Percentiles rank a stretch among this genome's conserved stretches.
These are phyloP conservation scores for Protosalanx chinensis DNA, from an alignment of 2,797 vertebrate genomes.

Conservation along the genomic window DNA sequence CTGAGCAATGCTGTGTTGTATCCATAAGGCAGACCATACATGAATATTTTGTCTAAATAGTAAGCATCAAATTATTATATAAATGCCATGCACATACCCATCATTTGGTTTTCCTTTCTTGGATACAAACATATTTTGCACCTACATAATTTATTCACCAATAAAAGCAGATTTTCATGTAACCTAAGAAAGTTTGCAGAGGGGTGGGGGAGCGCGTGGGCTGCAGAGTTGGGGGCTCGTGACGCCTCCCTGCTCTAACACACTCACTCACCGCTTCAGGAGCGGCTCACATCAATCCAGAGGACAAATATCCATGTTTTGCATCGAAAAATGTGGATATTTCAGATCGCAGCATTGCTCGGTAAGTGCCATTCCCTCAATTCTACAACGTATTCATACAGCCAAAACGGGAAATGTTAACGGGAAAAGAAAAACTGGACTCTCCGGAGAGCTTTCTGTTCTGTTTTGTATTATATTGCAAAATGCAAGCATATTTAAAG, in stretches of 20 bases:
- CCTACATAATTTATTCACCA: no score
- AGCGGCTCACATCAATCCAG: constrained; percentile 14
- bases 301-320: constrained; percentile 20
- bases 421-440: background rate
- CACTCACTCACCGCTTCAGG: constrained; percentile 8
- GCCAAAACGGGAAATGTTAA: constrained; percentile 7
- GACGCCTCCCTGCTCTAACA: constrained; percentile 33
- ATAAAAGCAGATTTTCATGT: no score
- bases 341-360: constrained; percentile 51
- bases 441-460: constrained; percentile 6
- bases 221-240: constrained; percentile 3
- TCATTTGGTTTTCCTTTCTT: no score
- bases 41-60: background rate
- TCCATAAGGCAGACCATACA: background rate
- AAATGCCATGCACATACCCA: no score
- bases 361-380: constrained; percentile 60
- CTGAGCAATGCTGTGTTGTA: background rate
- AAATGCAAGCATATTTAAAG: background rate
- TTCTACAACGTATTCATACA: background rate
- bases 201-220: background rate
- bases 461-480: constrained; percentile 31
- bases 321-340: constrained; percentile 59
- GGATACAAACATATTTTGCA: no score
- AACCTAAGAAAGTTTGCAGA: background rate
- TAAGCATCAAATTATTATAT: no score